These are phyloP conservation scores for Perca schrenkii DNA, from an alignment of 2,113 vertebrate genomes.

Conservation along the genomic window DNA sequence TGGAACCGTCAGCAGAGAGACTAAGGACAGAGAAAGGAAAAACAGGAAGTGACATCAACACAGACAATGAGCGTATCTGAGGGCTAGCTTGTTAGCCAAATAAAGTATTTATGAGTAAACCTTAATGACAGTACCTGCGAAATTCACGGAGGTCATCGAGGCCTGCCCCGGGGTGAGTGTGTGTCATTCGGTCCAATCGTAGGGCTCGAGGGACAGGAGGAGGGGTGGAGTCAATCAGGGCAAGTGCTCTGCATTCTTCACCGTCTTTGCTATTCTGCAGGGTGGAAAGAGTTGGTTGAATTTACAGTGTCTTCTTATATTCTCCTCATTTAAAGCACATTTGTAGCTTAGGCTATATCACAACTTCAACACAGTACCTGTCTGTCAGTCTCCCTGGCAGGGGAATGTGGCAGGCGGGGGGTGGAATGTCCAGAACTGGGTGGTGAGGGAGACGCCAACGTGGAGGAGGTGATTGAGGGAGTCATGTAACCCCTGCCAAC, in stretches of 20 bases:
- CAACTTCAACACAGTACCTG: slow-evolving; percentile 73
- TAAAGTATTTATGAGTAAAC: not conserved
- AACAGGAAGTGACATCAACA: not conserved
- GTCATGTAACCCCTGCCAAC: slow-evolving; percentile 88
- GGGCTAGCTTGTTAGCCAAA: not conserved
- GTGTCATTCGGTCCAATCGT: slow-evolving; percentile 91
- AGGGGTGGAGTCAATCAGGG: slow-evolving; percentile 89
- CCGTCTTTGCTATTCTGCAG: slow-evolving; percentile 92
- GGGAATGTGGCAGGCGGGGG: slow-evolving; percentile 90
- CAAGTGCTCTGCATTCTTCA: slow-evolving; percentile 86
- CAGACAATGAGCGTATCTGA: not conserved
- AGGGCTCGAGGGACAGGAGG: slow-evolving; percentile 90
- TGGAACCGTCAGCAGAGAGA: slow-evolving; percentile 85
- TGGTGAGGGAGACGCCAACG: slow-evolving; percentile 91
- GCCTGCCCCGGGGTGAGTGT: slow-evolving; percentile 90
- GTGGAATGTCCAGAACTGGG: slow-evolving; percentile 94
- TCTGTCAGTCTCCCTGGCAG: slow-evolving; percentile 89
- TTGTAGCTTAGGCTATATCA: not conserved
- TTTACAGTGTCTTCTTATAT: not conserved
- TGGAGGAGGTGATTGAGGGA: slow-evolving; percentile 92
- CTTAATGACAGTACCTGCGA: slow-evolving; percentile 83
- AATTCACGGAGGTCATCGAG: slow-evolving; percentile 90
- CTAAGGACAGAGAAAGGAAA: slow-evolving; percentile 60
- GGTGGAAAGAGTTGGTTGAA: not conserved
- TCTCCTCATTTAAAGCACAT: not conserved